These are phyloP conservation scores for Drosophila leontia DNA, from an alignment of 1,140 invertebrate genomes.

Conservation along the genomic window DNA sequence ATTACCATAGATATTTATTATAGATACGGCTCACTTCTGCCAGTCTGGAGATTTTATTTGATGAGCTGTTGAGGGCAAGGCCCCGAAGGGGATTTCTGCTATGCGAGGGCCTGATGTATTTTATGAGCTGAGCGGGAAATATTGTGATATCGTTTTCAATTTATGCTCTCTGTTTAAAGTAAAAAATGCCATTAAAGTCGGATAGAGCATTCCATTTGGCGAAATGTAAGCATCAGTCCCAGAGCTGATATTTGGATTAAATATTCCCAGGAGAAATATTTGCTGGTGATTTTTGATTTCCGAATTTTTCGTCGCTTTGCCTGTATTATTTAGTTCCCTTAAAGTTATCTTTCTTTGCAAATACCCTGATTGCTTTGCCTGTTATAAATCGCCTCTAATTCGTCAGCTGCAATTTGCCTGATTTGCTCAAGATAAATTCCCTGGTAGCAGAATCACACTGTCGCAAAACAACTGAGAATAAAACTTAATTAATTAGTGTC, in stretches of 20 bases:
- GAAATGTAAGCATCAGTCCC: background rate
- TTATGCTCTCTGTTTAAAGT: conserved; percentile 29
- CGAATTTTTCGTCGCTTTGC: background rate
- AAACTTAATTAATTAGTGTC: conserved; percentile 82
- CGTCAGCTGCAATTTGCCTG: conserved; percentile 36
- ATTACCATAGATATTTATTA: conserved; percentile 40
- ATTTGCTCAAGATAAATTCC: conserved; percentile 54
- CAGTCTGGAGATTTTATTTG: conserved; percentile 47
- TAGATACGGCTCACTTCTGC: conserved; percentile 8
- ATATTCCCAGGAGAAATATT: background rate
- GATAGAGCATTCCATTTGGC: background rate
- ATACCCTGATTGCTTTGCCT: too few relatives aligned
- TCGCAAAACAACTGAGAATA: conserved; percentile 32
- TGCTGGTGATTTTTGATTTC: background rate
- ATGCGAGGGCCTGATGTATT: conserved; percentile 60
- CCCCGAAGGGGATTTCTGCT: conserved; percentile 58
- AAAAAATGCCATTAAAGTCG: conserved; percentile 16
- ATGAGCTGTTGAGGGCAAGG: conserved; percentile 53
- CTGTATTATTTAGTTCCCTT: background rate
- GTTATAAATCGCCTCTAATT: conserved; percentile 41
- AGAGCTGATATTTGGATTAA: background rate
- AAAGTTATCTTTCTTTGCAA: background rate
- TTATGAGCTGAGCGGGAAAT: conserved; percentile 46
- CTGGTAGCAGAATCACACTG: conserved; percentile 2
- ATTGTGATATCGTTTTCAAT: conserved; percentile 53